phyloP scores from a whole-genome alignment of 2,888 invertebrate species.

The Cosmopolites sordidus region DNA sequence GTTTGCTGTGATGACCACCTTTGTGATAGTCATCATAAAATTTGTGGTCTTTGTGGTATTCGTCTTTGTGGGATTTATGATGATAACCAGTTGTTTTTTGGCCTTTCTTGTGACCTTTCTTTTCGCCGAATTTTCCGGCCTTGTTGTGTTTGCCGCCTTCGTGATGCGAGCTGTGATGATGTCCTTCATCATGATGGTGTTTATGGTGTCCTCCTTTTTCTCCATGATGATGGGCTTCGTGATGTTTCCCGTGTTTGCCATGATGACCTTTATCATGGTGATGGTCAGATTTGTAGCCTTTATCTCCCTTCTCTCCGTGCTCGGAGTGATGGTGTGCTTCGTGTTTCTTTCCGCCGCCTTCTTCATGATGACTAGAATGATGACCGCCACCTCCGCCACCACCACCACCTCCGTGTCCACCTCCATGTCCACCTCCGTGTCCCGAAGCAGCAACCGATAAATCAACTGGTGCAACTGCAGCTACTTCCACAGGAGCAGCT shows the following conservation, averaged over 20 bases:
- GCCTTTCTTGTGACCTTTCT: conserved; percentile 81
- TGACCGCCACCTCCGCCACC: conserved; percentile 42
- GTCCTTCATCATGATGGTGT: conserved; percentile 72
- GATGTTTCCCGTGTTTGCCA: conserved; percentile 70
- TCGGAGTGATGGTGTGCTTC: conserved; percentile 65
- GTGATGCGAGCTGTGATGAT: conserved; percentile 72
- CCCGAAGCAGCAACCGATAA: conserved; percentile 28
- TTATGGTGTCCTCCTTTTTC: conserved; percentile 79
- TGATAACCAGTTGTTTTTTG: conserved; percentile 81
- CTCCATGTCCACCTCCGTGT: conserved; percentile 22
- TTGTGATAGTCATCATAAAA: conserved; percentile 86
- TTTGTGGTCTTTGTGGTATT: conserved; percentile 81
- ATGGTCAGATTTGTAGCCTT: conserved; percentile 70
- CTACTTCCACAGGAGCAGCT: conserved; percentile 4
- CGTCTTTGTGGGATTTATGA: conserved; percentile 82
- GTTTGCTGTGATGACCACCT: conserved; percentile 77
- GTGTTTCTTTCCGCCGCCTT: conserved; percentile 67
- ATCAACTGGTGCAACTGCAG: conserved; percentile 19
- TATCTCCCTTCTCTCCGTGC: conserved; percentile 73
- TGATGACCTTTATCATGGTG: conserved; percentile 77
- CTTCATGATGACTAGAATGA: conserved; percentile 54
- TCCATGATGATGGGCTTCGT: conserved; percentile 71
- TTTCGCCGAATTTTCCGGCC: conserved; percentile 74
- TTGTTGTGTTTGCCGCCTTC: conserved; percentile 74
- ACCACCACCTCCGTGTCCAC: conserved; percentile 46